These are phyloP conservation scores for Nebria brevicollis DNA, from an alignment of 2,888 invertebrate species.

Conservation along the genomic window DNA sequence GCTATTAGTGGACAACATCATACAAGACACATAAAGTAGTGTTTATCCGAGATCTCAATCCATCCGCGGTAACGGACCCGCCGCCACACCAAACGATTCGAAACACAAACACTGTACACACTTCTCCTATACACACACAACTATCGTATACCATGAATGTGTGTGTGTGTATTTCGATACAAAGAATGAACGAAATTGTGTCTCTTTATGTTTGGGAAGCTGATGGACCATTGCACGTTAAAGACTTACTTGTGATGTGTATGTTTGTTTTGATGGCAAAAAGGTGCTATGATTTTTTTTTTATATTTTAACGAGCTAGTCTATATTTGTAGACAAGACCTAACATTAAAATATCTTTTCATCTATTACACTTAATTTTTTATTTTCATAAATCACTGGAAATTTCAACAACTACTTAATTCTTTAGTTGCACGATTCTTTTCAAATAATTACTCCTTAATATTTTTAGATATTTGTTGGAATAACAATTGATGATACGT, in stretches of 20 bases:
- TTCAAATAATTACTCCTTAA: too few relatives aligned
- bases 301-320: not conserved
- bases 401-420: too few relatives aligned
- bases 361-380: too few relatives aligned
- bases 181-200: not conserved
- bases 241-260: not conserved
- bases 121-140: not conserved
- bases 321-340: not conserved
- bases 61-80: conserved; percentile 11
- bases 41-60: conserved; percentile 31
- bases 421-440: too few relatives aligned
- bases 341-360: too few relatives aligned
- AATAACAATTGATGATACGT: too few relatives aligned
- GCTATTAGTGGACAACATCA: conserved; percentile 24
- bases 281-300: not conserved
- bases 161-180: not conserved
- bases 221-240: not conserved
- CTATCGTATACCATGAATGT: not conserved
- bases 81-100: conserved; percentile 16
- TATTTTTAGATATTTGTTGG: too few relatives aligned
- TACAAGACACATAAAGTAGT: not conserved
- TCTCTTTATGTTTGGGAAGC: not conserved
- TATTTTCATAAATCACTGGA: too few relatives aligned
- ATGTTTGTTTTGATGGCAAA: not conserved
- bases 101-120: conserved; percentile 11